Evolutionary conservation across 2,888 invertebrate genomes (phyloP).

Genomic region (Acronicta leporina): DNA sequence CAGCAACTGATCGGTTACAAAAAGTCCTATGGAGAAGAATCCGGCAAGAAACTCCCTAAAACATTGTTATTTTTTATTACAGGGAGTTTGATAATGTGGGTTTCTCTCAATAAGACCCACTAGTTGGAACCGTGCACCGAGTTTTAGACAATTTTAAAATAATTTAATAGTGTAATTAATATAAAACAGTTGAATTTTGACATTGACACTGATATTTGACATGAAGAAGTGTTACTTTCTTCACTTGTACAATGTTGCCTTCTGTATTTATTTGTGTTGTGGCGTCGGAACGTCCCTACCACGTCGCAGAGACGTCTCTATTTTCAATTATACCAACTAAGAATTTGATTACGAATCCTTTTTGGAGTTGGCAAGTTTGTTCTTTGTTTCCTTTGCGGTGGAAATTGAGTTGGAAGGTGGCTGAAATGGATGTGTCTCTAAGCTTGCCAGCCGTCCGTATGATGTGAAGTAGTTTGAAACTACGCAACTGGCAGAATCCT

Average conservation of each 20-base stretch:
- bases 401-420: slow-evolving; percentile 37
- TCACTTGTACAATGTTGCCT: slow-evolving; percentile 4
- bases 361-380: slow-evolving; percentile 38
- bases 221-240: too few relatives aligned
- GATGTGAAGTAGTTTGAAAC: neutral
- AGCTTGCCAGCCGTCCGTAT: neutral
- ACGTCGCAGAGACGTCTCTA: slow-evolving; percentile 41
- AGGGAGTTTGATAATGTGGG: too few relatives aligned
- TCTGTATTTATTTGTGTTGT: neutral
- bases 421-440: slow-evolving; percentile 23
- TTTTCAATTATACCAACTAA: slow-evolving; percentile 54
- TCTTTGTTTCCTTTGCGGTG: slow-evolving; percentile 38
- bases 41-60: too few relatives aligned
- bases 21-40: too few relatives aligned
- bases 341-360: slow-evolving; percentile 55
- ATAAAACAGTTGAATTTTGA: too few relatives aligned
- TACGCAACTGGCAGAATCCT: neutral
- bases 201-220: too few relatives aligned
- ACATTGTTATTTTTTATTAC: too few relatives aligned
- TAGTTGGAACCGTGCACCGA: too few relatives aligned
- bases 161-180: too few relatives aligned
- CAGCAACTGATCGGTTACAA: too few relatives aligned
- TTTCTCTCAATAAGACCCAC: too few relatives aligned
- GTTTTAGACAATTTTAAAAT: too few relatives aligned
- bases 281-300: slow-evolving; percentile 36